Conservation (phyloP, 92 coral and sea anemone genomes). For the Epizoanthus scotinus region DNA sequence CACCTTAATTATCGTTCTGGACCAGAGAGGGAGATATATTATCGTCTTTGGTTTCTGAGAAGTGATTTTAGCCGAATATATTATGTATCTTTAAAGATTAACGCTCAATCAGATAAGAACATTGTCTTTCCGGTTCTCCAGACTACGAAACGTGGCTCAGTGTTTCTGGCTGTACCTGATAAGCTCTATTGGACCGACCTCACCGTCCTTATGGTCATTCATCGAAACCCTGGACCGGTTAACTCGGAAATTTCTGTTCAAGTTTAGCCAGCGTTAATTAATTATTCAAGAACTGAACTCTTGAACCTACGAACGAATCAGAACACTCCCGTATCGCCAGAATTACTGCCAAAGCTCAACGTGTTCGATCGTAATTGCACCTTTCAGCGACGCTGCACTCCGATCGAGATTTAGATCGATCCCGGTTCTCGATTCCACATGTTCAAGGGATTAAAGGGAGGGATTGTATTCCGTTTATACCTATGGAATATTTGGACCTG, state of each 20-base stretch:
- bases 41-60: not conserved
- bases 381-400: not conserved
- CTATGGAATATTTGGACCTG: constrained; percentile 39
- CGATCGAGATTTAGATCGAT: no score
- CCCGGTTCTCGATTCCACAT: constrained; percentile 8
- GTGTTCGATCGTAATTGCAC: not conserved
- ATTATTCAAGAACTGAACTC: constrained; percentile 44
- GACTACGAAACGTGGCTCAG: constrained; percentile 3
- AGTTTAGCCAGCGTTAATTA: constrained; percentile 38
- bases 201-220: not conserved
- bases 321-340: constrained; percentile 4
- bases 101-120: constrained; percentile 13
- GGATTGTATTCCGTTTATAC: constrained; percentile 20
- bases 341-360: not conserved
- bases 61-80: not conserved
- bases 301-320: constrained; percentile 30
- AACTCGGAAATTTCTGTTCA: constrained; percentile 13
- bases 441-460: constrained; percentile 5
- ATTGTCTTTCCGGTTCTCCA: not conserved
- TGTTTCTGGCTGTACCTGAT: constrained; percentile 5
- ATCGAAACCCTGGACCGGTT: no score
- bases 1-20: no score
- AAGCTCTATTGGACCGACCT: not conserved
- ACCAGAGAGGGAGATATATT: no score
- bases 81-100: not conserved